These are phyloP conservation scores for Tipula confusa DNA, from an alignment of 2,888 invertebrate species.

Conservation along the genomic window DNA sequence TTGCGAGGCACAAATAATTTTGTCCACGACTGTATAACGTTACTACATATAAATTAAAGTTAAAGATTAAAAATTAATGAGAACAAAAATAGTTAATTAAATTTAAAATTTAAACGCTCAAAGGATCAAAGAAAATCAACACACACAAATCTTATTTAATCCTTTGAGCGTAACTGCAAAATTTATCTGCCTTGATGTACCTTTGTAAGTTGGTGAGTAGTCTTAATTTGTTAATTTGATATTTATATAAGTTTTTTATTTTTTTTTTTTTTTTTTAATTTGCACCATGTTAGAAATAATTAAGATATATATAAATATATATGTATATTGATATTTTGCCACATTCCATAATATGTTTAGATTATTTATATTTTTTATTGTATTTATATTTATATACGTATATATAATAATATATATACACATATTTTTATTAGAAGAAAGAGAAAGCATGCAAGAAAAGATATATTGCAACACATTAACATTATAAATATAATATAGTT, in stretches of 20 bases:
- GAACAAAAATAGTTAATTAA: neutral
- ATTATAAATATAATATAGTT: slow-evolving; percentile 36
- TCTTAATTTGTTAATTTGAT: slow-evolving; percentile 39
- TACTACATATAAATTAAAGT: neutral
- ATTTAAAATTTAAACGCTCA: neutral
- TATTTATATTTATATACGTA: slow-evolving; percentile 35
- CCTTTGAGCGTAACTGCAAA: slow-evolving; percentile 10
- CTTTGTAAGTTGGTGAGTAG: slow-evolving; percentile 50
- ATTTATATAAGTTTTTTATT: slow-evolving; percentile 29
- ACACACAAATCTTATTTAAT: neutral
- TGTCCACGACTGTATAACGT: too few relatives aligned
- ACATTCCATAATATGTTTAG: slow-evolving; percentile 33
- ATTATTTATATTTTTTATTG: slow-evolving; percentile 31
- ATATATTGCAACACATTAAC: slow-evolving; percentile 42
- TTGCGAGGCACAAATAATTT: too few relatives aligned
- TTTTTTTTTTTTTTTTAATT: slow-evolving; percentile 32
- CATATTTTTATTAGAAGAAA: slow-evolving; percentile 39
- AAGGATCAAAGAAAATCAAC: neutral
- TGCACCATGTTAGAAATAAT: slow-evolving; percentile 27
- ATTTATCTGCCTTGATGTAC: slow-evolving; percentile 41
- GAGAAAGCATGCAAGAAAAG: slow-evolving; percentile 43
- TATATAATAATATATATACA: too few relatives aligned
- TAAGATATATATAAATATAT: slow-evolving; percentile 27
- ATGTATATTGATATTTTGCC: slow-evolving; percentile 33
- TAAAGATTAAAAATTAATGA: neutral